Conservation (phyloP, 2,888 invertebrate genomes). For the Noctua pronuba region DNA sequence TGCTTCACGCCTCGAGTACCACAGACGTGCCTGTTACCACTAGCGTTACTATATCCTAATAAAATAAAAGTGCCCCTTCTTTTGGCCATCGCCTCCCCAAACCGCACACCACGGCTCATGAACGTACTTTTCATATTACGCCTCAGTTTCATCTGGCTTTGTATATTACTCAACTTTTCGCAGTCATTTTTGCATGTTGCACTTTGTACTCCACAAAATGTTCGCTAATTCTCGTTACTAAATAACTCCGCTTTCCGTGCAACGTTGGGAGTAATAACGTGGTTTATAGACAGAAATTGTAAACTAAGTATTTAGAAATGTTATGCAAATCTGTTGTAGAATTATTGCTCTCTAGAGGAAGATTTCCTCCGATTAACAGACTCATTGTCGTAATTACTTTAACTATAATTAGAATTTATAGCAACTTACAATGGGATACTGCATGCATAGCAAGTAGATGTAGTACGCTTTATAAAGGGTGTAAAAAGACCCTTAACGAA, state of each 20-base stretch:
- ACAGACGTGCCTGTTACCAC: conserved; percentile 35
- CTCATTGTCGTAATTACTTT: conserved; percentile 61
- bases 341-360: conserved; percentile 56
- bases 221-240: conserved; percentile 47
- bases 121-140: conserved; percentile 63
- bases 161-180: conserved; percentile 70
- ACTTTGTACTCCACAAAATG: conserved; percentile 56
- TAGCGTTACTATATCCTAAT: conserved; percentile 50
- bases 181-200: conserved; percentile 65
- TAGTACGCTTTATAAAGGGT: conserved; percentile 21
- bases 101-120: conserved; percentile 43
- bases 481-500: too few relatives aligned
- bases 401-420: conserved; percentile 63
- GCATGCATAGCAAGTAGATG: conserved; percentile 42
- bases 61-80: conserved; percentile 39
- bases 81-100: conserved; percentile 46
- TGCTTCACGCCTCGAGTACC: conserved; percentile 29
- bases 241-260: conserved; percentile 41
- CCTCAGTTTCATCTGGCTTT: conserved; percentile 66
- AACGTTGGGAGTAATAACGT: conserved; percentile 40
- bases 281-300: conserved; percentile 43
- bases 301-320: conserved; percentile 44
- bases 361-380: conserved; percentile 58
- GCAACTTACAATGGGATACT: conserved; percentile 39
- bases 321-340: conserved; percentile 50